A percentile compares a stretch with the other conserved stretches of the same genome.
Evolutionary conservation across 1,140 invertebrate genomes (phyloP).

Genomic region (Lethrus apterus): DNA sequence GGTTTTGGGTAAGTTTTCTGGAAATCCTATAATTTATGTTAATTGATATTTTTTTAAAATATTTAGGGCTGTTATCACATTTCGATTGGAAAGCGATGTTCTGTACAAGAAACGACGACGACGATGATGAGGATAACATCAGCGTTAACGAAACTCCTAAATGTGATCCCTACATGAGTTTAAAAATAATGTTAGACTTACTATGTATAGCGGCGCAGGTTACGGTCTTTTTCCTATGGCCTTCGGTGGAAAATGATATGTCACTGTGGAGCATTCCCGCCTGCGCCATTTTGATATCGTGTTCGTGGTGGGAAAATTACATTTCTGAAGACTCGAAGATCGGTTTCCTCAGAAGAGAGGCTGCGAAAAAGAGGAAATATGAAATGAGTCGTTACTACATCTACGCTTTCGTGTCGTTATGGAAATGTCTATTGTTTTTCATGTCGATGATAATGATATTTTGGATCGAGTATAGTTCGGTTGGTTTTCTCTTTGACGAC

Average conservation of each 20-base stretch:
- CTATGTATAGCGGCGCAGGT: slow-evolving; percentile 52
- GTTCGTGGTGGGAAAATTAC: slow-evolving; percentile 83
- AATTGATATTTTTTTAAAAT: no score
- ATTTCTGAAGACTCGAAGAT: slow-evolving; percentile 46
- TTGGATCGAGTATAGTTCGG: slow-evolving; percentile 45
- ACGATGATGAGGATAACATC: no score
- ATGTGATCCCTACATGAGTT: slow-evolving; percentile 31
- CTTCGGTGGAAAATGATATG: slow-evolving; percentile 43
- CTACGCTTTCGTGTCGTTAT: slow-evolving; percentile 60
- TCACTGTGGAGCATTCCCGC: slow-evolving; percentile 56
- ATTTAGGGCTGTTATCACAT: no score
- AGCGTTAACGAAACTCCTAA: no score
- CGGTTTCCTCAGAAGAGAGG: slow-evolving; percentile 47
- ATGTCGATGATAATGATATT: slow-evolving; percentile 49
- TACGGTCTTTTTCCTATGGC: slow-evolving; percentile 61
- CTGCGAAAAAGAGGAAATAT: slow-evolving; percentile 45
- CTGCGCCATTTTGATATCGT: slow-evolving; percentile 62
- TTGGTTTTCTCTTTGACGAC: slow-evolving; percentile 48
- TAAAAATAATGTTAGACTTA: slow-evolving; percentile 48
- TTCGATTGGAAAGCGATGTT: no score
- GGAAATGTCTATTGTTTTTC: slow-evolving; percentile 59
- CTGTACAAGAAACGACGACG: no score
- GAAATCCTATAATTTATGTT: no score
- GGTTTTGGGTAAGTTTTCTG: slow-evolving; percentile 55
- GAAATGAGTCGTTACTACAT: slow-evolving; percentile 56